Evolutionary conservation across 2,113 vertebrate species (phyloP).

Genomic region (Rhinoderma darwinii): DNA sequence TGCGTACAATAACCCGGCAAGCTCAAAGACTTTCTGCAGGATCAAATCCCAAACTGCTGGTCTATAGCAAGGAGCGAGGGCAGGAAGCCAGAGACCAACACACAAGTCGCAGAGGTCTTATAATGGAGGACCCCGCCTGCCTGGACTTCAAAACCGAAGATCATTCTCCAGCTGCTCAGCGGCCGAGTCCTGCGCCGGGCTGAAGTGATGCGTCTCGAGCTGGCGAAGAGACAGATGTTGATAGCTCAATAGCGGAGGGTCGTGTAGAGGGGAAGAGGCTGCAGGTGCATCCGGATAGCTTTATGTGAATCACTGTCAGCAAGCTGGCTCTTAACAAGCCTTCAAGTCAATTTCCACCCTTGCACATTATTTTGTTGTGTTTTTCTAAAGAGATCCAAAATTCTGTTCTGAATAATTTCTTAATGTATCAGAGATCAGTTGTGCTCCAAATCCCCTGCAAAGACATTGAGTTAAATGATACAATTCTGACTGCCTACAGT

Average conservation of each 20-base stretch:
- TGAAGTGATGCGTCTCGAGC: neutral
- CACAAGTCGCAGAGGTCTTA: neutral
- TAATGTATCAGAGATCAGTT: neutral
- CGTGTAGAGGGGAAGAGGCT: neutral
- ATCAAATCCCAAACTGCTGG: neutral
- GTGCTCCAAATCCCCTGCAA: neutral
- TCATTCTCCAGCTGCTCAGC: conserved; percentile 26
- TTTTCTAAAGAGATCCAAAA: neutral
- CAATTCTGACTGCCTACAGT: neutral
- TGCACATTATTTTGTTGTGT: neutral
- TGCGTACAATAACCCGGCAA: neutral
- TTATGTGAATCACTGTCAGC: neutral
- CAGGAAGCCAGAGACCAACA: neutral
- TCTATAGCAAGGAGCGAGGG: neutral
- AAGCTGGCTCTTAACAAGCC: neutral
- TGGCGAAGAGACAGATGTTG: conserved; percentile 32
- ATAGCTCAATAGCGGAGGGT: neutral
- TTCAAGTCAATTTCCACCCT: no score
- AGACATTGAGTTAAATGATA: no score
- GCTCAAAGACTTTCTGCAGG: neutral
- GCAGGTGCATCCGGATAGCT: neutral
- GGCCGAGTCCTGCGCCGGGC: neutral
- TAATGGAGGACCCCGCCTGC: neutral
- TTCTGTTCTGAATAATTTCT: neutral
- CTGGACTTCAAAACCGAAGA: neutral